Evolutionary conservation across 2,113 vertebrate species (phyloP).

Genomic region (Notothenia coriiceps): DNA sequence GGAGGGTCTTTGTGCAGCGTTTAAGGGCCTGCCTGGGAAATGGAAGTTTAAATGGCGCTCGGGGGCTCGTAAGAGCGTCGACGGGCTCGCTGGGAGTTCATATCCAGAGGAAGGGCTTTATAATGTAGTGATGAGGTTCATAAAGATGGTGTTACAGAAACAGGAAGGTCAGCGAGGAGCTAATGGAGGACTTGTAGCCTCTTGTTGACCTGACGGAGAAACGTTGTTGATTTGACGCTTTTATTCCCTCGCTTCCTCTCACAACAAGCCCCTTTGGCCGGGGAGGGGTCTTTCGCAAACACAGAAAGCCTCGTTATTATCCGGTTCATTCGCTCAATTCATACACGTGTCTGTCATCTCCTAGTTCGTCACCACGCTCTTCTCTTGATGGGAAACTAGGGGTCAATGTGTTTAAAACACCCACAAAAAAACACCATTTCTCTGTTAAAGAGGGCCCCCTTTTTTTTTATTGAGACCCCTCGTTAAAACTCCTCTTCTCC

Average conservation of each 20-base stretch:
- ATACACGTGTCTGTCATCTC: conserved; percentile 10
- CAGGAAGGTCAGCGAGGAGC: conserved; percentile 61
- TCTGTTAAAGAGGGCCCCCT: conserved; percentile 37
- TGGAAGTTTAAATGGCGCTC: conserved; percentile 51
- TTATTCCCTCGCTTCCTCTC: not conserved
- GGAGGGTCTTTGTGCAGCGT: conserved; percentile 59
- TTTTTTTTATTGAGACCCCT: conserved; percentile 50
- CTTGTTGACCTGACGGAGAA: conserved; percentile 33
- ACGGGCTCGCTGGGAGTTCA: conserved; percentile 75
- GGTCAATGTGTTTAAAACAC: conserved; percentile 67
- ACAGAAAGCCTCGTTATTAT: conserved; percentile 18
- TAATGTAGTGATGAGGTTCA: conserved; percentile 66
- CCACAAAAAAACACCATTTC: conserved; percentile 24
- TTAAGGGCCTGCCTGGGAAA: conserved; percentile 64
- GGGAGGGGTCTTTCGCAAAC: not conserved
- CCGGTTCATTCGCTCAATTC: conserved; percentile 19
- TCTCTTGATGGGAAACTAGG: conserved; percentile 34
- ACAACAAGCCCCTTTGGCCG: conserved; percentile 11
- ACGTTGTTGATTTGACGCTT: not conserved
- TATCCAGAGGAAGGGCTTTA: conserved; percentile 32
- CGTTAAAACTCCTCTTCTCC: conserved; percentile 46
- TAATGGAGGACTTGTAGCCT: conserved; percentile 28
- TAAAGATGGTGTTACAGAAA: conserved; percentile 62
- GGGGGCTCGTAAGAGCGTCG: conserved; percentile 65
- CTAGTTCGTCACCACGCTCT: conserved; percentile 16